A percentile compares a stretch with the other conserved stretches of the same genome.
Conservation (phyloP, 2,113 vertebrate genomes). For the Calypte anna region DNA sequence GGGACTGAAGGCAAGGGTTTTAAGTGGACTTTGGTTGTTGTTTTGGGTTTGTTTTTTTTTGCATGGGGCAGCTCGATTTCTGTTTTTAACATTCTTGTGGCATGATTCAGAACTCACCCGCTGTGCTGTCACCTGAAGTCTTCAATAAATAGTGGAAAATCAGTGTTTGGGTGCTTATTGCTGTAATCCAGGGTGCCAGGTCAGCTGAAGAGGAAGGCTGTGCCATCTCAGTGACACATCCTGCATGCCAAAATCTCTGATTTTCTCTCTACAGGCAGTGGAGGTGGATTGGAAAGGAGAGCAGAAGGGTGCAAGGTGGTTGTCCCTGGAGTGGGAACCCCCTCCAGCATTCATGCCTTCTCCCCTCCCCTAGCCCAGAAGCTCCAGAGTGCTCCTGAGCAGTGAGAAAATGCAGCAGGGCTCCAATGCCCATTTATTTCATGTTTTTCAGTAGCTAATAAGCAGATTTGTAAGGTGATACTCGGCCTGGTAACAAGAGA, state of each 20-base stretch:
- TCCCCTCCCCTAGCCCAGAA: not conserved
- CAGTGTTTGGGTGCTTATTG: conserved; percentile 20
- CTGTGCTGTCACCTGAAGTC: conserved; percentile 3
- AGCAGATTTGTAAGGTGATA: not conserved
- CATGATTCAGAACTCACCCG: conserved; percentile 8
- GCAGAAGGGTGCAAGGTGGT: rapidly evolving
- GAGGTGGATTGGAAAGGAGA: not conserved
- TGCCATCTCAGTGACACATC: not conserved
- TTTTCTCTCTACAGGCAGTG: not conserved
- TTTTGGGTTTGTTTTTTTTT: not conserved
- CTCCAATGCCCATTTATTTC: not conserved
- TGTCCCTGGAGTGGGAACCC: not conserved
- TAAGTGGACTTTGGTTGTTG: not conserved
- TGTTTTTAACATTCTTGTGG: conserved; percentile 27
- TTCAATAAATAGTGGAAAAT: conserved; percentile 55
- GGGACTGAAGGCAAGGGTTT: not conserved
- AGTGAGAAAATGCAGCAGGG: not conserved
- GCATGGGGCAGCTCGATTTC: not conserved
- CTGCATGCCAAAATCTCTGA: not conserved
- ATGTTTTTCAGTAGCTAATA: not conserved
- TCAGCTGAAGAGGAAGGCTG: not conserved
- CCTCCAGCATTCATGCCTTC: not conserved
- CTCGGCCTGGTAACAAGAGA: not conserved
- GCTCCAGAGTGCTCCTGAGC: rapidly evolving
- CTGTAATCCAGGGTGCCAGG: not conserved